These are phyloP conservation scores for Austrofundulus limnaeus DNA, from an alignment of 2,113 vertebrate species.

Conservation along the genomic window DNA sequence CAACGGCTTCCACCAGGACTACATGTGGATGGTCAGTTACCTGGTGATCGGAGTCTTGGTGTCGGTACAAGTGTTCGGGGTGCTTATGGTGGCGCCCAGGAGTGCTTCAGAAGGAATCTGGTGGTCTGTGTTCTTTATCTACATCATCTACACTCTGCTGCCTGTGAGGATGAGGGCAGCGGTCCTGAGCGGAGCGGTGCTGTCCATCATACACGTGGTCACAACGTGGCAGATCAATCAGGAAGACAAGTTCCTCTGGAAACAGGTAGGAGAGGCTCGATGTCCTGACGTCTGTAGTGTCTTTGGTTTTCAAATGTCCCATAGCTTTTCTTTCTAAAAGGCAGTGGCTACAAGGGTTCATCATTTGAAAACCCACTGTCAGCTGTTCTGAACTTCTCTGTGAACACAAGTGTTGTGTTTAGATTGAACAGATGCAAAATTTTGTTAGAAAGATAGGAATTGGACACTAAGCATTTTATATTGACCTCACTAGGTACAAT, in stretches of 20 bases:
- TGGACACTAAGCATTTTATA: too few relatives aligned
- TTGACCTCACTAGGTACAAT: too few relatives aligned
- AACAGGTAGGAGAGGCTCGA: conserved; percentile 82
- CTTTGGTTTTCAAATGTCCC: neutral
- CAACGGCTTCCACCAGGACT: conserved; percentile 95
- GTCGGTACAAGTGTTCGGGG: conserved; percentile 86
- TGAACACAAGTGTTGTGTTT: too few relatives aligned
- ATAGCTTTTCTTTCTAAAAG: too few relatives aligned
- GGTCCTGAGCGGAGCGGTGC: conserved; percentile 87
- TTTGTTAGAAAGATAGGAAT: too few relatives aligned
- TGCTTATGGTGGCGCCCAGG: conserved; percentile 83
- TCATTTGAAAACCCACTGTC: too few relatives aligned
- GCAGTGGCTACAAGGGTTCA: too few relatives aligned
- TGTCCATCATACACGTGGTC: conserved; percentile 87
- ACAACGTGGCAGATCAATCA: conserved; percentile 90
- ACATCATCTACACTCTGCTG: conserved; percentile 95
- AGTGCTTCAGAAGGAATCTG: conserved; percentile 91
- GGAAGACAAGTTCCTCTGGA: conserved; percentile 89
- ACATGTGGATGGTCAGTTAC: conserved; percentile 97
- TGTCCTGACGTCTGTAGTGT: neutral
- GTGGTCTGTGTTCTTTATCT: conserved; percentile 97
- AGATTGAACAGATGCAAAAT: too few relatives aligned
- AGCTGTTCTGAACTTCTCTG: too few relatives aligned
- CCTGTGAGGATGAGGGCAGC: conserved; percentile 95
- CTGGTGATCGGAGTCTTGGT: conserved; percentile 88